A percentile compares a stretch with the other conserved stretches of the same genome.
These are phyloP conservation scores for Anabacerthia variegaticeps DNA, from an alignment of 2,797 vertebrate genomes.

Conservation along the genomic window DNA sequence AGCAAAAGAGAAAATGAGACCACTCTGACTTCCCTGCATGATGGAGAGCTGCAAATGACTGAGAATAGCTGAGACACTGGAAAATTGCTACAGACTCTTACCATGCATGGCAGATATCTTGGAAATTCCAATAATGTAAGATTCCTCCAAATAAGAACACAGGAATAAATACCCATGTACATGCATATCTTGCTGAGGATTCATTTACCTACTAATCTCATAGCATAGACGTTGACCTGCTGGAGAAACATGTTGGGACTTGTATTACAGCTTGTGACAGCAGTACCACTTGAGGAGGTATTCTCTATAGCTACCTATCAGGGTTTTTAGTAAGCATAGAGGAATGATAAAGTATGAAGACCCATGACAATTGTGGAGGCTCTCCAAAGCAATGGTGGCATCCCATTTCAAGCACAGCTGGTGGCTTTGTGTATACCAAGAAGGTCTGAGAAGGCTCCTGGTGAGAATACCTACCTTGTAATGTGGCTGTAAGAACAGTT, in stretches of 20 bases:
- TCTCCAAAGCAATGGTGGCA: neutral
- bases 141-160: neutral
- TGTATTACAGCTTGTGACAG: neutral
- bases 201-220: neutral
- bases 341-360: neutral
- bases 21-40: neutral
- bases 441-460: neutral
- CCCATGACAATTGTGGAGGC: neutral
- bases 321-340: neutral
- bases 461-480: neutral
- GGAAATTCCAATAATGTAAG: neutral
- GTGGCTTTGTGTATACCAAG: neutral
- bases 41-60: neutral
- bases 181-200: too few species aligned
- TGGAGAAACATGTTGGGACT: neutral
- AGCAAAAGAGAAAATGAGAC: neutral
- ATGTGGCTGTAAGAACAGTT: neutral
- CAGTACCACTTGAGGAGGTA: neutral
- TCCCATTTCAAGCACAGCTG: neutral
- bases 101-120: neutral
- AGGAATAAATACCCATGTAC: neutral
- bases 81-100: neutral
- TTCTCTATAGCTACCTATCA: neutral
- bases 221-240: neutral
- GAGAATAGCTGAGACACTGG: neutral